phyloP scores from a whole-genome alignment of 2,113 vertebrate species.

The Siniperca chuatsi region DNA sequence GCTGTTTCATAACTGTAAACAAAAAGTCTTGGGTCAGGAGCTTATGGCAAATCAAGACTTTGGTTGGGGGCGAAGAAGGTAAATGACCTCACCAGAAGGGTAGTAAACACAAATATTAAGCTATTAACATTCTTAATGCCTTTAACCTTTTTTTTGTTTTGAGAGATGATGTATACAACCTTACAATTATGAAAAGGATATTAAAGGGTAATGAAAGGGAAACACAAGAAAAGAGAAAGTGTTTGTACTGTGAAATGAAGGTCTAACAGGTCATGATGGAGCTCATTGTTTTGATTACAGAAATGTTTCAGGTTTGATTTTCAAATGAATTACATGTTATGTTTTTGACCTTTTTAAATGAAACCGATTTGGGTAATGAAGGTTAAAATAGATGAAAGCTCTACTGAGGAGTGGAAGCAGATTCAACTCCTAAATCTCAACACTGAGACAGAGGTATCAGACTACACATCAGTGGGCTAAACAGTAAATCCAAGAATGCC shows the following conservation, averaged over 20 bases:
- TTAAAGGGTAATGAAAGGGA: constrained; percentile 7
- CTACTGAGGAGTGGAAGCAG: background rate
- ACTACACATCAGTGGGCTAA: constrained; percentile 23
- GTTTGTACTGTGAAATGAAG: background rate
- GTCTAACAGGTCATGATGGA: background rate
- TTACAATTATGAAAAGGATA: background rate
- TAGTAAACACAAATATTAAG: background rate
- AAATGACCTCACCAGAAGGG: constrained; percentile 11
- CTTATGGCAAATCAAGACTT: constrained; percentile 24
- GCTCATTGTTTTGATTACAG: background rate
- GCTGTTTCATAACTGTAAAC: constrained; percentile 28
- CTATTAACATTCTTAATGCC: background rate
- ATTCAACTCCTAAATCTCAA: background rate
- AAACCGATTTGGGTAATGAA: constrained; percentile 59
- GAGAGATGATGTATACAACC: background rate
- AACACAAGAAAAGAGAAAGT: constrained; percentile 1
- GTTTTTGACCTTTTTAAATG: constrained; percentile 56
- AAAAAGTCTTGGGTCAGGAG: background rate
- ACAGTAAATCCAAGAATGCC: constrained; percentile 26
- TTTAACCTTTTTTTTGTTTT: constrained; percentile 10
- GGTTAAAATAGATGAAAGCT: constrained; percentile 40
- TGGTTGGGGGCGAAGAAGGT: background rate
- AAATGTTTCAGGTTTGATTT: constrained; percentile 23
- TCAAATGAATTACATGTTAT: constrained; percentile 19
- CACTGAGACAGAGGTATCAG: background rate